Evolutionary conservation across 2,113 vertebrate species (phyloP), one percentile per base, ranked within the genome.

Genomic region (Sturnus vulgaris): DNA sequence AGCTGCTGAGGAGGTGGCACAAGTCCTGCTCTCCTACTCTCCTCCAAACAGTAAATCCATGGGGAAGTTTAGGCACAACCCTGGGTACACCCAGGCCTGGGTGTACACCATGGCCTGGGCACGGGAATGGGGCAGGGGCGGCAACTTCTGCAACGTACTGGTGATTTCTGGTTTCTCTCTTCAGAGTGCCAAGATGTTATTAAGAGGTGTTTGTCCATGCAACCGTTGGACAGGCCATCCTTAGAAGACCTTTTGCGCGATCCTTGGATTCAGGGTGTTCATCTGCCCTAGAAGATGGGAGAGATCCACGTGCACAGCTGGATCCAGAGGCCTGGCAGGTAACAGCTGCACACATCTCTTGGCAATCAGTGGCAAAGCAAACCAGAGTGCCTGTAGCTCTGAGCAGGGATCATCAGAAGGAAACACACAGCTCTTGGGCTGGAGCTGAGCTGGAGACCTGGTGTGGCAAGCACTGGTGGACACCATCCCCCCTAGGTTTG

Each of bases 41-140:
- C 25, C 0, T 66, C 22, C 22, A 46, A 50, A 50, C 4, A 69
- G 5, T 13, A n/a, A 37, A 50, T 37, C 1, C 0, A 11, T 18
- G 1, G 44, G 46, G 15, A n/a, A 28, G 30, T 65, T 27, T 27
- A 61, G 50, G n/a, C 30, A 20, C 65, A 53, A 37, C 66, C 31
- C 39, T 23, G 64, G 31, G 39, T 42, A 22, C 23, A 49, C 4
- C 10, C 55, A n/a, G 39, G 31, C 49, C 64, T 24, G 66, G 31
- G 49, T n/a, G n/a, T n/a, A n/a, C n/a, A n/a, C 33, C 11, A 6
- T 3, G 39, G 31, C 49, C 64, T 24, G 66, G 31, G 49, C 33
- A 17, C 5, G 33, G 4, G 9, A 50, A 10, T 13, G 40, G 40
- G 40, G 14, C 14, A 14, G 14, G 40, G 44, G 53, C 6, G 44